Base-by-base conservation (phyloP, 2,888 invertebrate genomes). In the Sclerodermus sp. region DNA sequence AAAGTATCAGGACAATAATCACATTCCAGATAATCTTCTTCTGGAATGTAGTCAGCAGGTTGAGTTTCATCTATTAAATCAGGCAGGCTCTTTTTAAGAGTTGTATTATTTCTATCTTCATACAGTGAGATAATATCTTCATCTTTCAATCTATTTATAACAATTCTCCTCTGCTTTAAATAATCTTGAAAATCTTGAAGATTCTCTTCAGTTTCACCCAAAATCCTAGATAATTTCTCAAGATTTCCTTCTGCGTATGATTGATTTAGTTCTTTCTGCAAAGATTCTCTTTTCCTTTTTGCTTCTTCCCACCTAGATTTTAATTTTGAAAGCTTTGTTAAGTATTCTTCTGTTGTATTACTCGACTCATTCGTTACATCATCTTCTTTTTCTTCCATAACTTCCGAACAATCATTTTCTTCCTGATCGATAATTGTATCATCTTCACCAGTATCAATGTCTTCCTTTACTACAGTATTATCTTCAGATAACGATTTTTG, bases 1-100 rank as follows among this genome's bases (percentile, higher is more conserved):
- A 74, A 77, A 2, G 66, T 66, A 13, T 67, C 57, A 1, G 69
- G 62, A 30, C 78, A 78, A 52, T 77, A 78, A 47, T 78, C 77
- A 45, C 78, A 78, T 18, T 76, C 73, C n/a, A 71, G 55, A 32
- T 59, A 68, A 47, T 68, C 52, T 12, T 58, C 60, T 14, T 55
- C 51, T 4, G 56, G 59, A 41, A 71, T 62, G 23, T 63, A 60
- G 55, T 70, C 63, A 1, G 42, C 34, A 6, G 68, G 65, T 9
- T 54, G 48, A 8, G 48, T 51, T 18, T 58, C 60, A n/a, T 70
- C 66, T 8, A 65, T 66, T 14, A 65, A 50, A 37, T 71, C 70
- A 1, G 67, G 66, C 12, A 70, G 56, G 32, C 47, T 59, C 13
- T 62, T 64, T 45, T 60, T 65, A 36, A 59, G 47, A 32, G 48